Evolutionary conservation across 1,140 invertebrate genomes (phyloP), one percentile per base, ranked within the genome.

Genomic region (Neuroterus valhalla): DNA sequence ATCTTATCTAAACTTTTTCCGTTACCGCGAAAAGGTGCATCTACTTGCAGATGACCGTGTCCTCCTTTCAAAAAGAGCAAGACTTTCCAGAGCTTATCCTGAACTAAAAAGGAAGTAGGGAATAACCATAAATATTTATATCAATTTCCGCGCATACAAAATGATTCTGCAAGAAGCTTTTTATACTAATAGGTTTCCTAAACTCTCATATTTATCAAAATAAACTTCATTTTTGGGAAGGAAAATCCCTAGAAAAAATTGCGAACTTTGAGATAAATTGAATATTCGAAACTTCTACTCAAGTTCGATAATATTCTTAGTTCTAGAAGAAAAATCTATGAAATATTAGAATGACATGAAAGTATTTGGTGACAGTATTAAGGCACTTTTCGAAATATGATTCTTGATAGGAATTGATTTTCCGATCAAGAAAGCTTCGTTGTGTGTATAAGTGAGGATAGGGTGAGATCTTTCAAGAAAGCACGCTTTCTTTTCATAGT

Each of bases 1-100:
- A 62, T 62, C 52, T 26, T 62, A 62, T 62, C 52, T 21, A 62
- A 62, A 62, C 52, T 62, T 62, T 62, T 11, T 62, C 52, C 52
- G 52, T 62, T 62, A 62, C 52, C 14, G 21, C 21, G 52, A 14
- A 23, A 26, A 31, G 52, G 0, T 62, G 52, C 52, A 62, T 62
- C 52, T 62, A 62, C 52, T 23, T 26, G 52, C 52, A 62, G 52
- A 62, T 62, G 52, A 62, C 52, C 52, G 21, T 62, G 15, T 4
- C 12, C 52, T 62, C 23, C 26, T 62, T 62, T 62, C 52, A 21
- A 11, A 26, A 62, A 62, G 52, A 62, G 21, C 23, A 11, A 62
- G 19, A 62, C 12, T 62, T 62, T 62, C 14, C 52, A 26, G 26
- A 62, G 23, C 15, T 62, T 62, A 62, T 62, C 15, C 14, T 26